These are phyloP conservation scores for Phycodurus eques DNA, from an alignment of 2,113 vertebrate genomes.

Conservation along the genomic window DNA sequence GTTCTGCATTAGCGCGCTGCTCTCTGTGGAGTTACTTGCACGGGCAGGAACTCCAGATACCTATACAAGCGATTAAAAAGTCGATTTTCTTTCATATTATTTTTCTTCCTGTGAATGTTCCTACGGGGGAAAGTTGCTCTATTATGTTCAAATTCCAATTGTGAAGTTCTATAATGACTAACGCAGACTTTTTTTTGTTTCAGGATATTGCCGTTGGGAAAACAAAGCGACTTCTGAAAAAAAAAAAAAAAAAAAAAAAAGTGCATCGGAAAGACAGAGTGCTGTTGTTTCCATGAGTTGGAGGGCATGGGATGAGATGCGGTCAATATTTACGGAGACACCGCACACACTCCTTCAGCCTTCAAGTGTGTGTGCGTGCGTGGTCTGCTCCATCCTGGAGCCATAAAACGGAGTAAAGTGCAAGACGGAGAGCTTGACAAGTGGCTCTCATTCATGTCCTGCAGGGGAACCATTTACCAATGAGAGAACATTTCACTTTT, in stretches of 20 bases:
- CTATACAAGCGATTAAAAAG: background rate
- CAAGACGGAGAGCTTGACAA: constrained; percentile 20
- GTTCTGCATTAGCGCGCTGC: too few relatives aligned
- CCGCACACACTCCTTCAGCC: background rate
- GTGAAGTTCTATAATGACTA: background rate
- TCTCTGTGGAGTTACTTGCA: too few relatives aligned
- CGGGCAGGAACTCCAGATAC: too few relatives aligned
- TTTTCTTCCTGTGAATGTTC: background rate
- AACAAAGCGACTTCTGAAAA: background rate
- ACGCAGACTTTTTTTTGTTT: background rate
- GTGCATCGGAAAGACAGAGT: background rate
- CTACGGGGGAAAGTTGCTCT: background rate
- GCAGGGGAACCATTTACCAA: background rate
- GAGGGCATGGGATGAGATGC: constrained; percentile 1
- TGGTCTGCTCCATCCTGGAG: constrained; percentile 21
- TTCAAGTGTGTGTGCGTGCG: background rate
- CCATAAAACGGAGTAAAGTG: constrained; percentile 11
- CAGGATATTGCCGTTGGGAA: background rate
- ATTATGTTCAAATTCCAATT: background rate
- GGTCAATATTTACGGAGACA: background rate
- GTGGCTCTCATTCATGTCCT: constrained; percentile 6
- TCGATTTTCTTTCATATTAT: background rate
- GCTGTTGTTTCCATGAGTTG: background rate
- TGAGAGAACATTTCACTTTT: background rate
- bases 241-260: background rate